Conservation (phyloP, 2,797 vertebrate genomes). For the Schizopygopsis malacanthus region DNA sequence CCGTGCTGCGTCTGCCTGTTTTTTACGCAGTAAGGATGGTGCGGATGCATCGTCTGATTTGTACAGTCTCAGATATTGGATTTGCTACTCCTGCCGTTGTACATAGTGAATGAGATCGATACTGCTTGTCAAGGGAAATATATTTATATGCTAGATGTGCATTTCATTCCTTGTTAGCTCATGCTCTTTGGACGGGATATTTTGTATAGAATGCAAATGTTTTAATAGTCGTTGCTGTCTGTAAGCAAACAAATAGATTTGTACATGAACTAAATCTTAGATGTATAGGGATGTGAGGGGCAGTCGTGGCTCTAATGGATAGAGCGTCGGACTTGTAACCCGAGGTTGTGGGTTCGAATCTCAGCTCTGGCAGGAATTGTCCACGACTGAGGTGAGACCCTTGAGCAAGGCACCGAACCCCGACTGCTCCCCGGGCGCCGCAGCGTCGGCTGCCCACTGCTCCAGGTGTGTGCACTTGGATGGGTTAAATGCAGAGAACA, state of each 20-base stretch:
- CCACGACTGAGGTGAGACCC: no score
- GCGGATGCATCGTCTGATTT: constrained; percentile 54
- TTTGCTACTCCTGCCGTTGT: constrained; percentile 63
- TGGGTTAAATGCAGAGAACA: no score
- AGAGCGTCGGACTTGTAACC: no score
- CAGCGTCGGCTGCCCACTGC: no score
- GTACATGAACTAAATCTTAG: constrained; percentile 61
- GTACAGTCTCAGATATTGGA: constrained; percentile 39
- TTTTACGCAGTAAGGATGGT: constrained; percentile 63
- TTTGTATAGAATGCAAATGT: constrained; percentile 74
- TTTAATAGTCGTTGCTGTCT: constrained; percentile 63
- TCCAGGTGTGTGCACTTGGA: no score
- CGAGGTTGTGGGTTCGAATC: no score
- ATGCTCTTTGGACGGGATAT: constrained; percentile 49
- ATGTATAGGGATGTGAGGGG: no score
- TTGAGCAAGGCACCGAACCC: no score
- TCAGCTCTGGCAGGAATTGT: no score
- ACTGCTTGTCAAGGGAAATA: constrained; percentile 52
- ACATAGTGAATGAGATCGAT: constrained; percentile 50
- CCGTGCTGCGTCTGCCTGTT: constrained; percentile 55
- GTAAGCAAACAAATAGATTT: constrained; percentile 63
- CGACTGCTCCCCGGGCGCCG: no score
- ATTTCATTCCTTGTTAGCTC: constrained; percentile 64
- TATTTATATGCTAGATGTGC: constrained; percentile 63
- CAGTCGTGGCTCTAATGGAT: no score